These are phyloP conservation scores for Agapornis roseicollis DNA, from an alignment of 2,113 vertebrate species.

Conservation along the genomic window DNA sequence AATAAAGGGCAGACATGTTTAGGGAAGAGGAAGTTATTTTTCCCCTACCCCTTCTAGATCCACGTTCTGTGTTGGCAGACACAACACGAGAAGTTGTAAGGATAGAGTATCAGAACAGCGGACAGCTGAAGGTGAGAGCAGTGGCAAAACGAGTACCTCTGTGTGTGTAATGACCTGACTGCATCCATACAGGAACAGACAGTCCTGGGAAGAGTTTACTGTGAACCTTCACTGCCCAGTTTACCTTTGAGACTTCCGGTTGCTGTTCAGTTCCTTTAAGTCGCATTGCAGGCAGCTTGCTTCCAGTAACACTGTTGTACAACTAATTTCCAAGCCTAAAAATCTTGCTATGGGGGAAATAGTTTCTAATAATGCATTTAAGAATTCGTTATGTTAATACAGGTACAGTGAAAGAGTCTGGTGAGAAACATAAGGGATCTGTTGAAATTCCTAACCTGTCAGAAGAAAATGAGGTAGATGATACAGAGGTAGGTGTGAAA, in stretches of 20 bases:
- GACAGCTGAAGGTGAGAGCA: rapidly evolving
- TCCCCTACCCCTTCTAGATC: neutral
- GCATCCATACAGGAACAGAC: rapidly evolving
- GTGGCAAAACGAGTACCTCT: neutral
- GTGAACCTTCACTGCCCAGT: neutral
- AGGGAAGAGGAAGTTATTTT: neutral
- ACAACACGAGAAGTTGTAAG: too few relatives aligned
- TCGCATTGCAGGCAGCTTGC: neutral
- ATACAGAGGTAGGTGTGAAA: conserved; percentile 69
- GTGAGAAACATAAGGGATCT: conserved; percentile 72
- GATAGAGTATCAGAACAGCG: neutral
- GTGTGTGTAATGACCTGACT: rapidly evolving
- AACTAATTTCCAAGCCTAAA: neutral
- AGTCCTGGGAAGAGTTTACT: neutral
- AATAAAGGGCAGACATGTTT: neutral
- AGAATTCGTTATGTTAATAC: conserved; percentile 64
- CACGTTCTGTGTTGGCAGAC: neutral
- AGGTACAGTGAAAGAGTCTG: conserved; percentile 74
- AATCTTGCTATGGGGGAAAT: conserved; percentile 25
- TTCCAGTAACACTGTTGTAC: neutral
- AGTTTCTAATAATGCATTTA: conserved; percentile 47
- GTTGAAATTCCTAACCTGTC: conserved; percentile 77
- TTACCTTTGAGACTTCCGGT: neutral
- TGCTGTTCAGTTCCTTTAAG: neutral
- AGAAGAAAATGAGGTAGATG: conserved; percentile 78